Evolutionary conservation across 2,113 vertebrate genomes (phyloP).

Genomic region (Pluvialis apricaria): DNA sequence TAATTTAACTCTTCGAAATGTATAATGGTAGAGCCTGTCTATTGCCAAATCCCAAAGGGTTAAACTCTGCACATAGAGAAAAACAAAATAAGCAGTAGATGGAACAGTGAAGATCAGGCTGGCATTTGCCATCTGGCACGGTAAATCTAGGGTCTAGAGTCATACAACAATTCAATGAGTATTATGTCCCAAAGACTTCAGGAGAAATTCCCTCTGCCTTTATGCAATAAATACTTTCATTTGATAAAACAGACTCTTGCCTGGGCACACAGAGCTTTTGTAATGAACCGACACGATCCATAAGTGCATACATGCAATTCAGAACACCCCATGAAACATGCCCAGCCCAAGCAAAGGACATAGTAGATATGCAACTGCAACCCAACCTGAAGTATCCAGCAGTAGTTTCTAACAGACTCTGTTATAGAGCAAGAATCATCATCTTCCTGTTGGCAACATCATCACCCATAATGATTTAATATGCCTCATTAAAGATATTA

Average conservation of each 20-base stretch:
- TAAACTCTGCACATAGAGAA: background rate
- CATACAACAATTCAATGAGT: background rate
- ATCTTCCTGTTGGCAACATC: background rate
- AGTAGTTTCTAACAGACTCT: background rate
- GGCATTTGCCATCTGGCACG: background rate
- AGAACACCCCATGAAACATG: background rate
- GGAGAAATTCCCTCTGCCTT: background rate
- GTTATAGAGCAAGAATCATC: background rate
- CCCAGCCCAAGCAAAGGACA: background rate
- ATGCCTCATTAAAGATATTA: background rate
- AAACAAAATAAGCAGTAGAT: background rate
- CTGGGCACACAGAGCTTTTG: background rate
- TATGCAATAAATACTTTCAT: background rate
- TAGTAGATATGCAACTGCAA: background rate
- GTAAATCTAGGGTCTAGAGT: background rate
- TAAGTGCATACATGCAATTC: background rate
- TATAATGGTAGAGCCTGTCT: background rate
- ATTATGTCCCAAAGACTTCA: background rate
- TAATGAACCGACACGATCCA: background rate
- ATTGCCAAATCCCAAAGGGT: background rate
- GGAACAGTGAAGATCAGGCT: background rate
- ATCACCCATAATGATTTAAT: background rate
- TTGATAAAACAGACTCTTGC: background rate
- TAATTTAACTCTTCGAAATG: background rate
- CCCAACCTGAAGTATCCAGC: background rate